phyloP scores from a whole-genome alignment of 2,113 vertebrate species.

The Callorhinus ursinus region DNA sequence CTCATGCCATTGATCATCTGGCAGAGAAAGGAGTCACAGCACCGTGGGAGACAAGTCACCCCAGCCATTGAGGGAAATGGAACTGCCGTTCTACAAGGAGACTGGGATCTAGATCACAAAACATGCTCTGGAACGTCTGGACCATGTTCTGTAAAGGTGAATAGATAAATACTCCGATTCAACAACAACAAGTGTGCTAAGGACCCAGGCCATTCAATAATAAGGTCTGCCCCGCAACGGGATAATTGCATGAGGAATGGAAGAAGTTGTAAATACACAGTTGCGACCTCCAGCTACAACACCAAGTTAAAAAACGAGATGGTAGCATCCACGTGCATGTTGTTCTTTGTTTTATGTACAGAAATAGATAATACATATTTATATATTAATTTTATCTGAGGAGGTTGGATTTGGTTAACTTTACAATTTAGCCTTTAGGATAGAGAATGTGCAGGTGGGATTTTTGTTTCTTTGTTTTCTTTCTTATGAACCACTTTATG shows the following conservation, averaged over 20 bases:
- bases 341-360: background rate
- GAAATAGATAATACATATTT: background rate
- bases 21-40: background rate
- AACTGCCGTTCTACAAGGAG: too few species aligned
- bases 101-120: too few species aligned
- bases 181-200: background rate
- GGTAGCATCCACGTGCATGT: accelerated
- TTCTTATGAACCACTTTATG: too few species aligned
- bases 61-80: background rate
- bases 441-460: background rate
- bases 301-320: accelerated
- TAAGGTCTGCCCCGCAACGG: background rate
- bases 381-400: background rate
- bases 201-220: accelerated
- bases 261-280: background rate
- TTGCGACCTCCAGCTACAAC: too few species aligned
- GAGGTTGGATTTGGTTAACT: background rate
- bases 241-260: accelerated
- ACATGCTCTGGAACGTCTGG: accelerated
- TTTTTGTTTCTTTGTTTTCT: background rate
- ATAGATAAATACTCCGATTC: background rate
- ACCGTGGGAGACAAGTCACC: background rate
- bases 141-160: background rate
- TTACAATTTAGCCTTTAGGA: background rate
- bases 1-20: accelerated